Evolutionary conservation across 2,888 invertebrate genomes (phyloP).

Genomic region (Drosophila sordidula): DNA sequence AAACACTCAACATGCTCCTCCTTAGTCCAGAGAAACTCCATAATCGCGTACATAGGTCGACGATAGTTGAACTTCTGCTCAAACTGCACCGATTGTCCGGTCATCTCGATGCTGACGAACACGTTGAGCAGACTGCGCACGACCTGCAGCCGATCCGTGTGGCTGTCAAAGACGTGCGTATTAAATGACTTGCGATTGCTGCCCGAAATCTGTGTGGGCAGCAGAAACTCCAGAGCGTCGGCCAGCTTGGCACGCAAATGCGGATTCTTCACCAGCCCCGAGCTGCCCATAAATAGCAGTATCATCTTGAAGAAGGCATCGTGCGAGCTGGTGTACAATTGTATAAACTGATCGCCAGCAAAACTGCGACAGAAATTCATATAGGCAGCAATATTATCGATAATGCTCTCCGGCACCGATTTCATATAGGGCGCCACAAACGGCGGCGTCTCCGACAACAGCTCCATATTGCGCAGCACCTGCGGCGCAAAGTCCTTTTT

Average conservation of each 20-base stretch:
- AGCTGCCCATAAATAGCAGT: constrained; percentile 94
- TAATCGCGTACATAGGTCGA: constrained; percentile 96
- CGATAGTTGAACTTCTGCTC: constrained; percentile 99
- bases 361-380: constrained; percentile 91
- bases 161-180: constrained; percentile 91
- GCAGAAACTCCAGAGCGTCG: constrained; percentile 93
- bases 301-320: constrained; percentile 90
- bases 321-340: constrained; percentile 87
- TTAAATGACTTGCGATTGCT: constrained; percentile 86
- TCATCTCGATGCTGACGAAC: constrained; percentile 99
- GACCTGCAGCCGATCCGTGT: constrained; percentile 91
- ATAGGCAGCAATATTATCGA: constrained; percentile 94
- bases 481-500: constrained; percentile 88
- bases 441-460: constrained; percentile 87
- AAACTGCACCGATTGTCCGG: constrained; percentile 97
- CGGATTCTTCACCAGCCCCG: constrained; percentile 93
- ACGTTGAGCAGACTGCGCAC: constrained; percentile 93
- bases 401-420: constrained; percentile 95
- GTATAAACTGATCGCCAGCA: constrained; percentile 88
- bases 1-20: constrained; percentile 92
- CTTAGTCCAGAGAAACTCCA: constrained; percentile 95
- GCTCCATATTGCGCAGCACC: constrained; percentile 81
- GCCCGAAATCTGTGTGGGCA: constrained; percentile 88
- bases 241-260: constrained; percentile 96
- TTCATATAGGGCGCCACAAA: constrained; percentile 89